Percentiles rank a stretch among this genome's conserved stretches.
phyloP scores from a whole-genome alignment of 2,888 invertebrate genomes.

The Clistopyga incitator region DNA sequence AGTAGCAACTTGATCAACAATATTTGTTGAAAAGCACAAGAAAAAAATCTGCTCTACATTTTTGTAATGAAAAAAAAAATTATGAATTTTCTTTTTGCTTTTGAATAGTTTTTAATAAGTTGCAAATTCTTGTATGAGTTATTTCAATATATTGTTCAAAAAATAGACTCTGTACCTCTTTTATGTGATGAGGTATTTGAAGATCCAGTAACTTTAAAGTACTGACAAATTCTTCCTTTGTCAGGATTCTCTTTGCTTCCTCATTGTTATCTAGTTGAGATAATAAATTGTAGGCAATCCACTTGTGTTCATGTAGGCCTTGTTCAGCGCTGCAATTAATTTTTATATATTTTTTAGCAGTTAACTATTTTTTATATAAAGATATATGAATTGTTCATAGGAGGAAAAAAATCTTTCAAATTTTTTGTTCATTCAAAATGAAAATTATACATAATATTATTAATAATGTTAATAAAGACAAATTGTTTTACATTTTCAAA shows the following conservation, averaged over 20 bases:
- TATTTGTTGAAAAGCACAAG: no score
- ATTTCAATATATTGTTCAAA: neutral
- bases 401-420: no score
- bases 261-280: conserved; percentile 65
- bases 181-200: conserved; percentile 60
- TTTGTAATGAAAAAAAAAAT: no score
- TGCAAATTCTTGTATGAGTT: no score
- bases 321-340: conserved; percentile 57
- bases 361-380: neutral
- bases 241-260: conserved; percentile 42
- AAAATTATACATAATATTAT: no score
- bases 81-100: no score
- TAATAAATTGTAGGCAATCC: conserved; percentile 75
- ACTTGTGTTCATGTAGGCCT: conserved; percentile 66
- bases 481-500: no score
- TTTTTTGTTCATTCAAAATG: no score
- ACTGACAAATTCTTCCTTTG: conserved; percentile 70
- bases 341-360: neutral
- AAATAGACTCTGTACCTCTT: conserved; percentile 32
- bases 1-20: no score
- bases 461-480: no score
- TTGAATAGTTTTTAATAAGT: no score
- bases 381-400: conserved; percentile 5
- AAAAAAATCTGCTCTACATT: no score
- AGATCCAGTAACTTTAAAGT: conserved; percentile 70